phyloP scores from a whole-genome alignment of 2,888 invertebrate species.

The Iselma pallidipennis region DNA sequence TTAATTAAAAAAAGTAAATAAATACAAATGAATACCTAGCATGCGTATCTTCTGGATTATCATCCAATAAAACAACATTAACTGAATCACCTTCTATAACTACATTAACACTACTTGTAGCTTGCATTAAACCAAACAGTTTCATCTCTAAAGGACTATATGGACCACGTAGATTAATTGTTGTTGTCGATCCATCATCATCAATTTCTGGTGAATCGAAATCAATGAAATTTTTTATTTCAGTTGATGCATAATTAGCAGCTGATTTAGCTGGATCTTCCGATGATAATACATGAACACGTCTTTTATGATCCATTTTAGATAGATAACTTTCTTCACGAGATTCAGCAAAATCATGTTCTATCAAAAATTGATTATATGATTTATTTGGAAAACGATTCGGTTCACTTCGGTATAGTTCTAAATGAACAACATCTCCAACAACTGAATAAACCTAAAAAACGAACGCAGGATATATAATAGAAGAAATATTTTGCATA shows the following conservation, averaged over 20 bases:
- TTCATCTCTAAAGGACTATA: constrained; percentile 78
- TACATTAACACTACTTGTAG: constrained; percentile 63
- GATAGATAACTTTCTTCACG: constrained; percentile 80
- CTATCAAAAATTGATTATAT: constrained; percentile 66
- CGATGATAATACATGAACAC: constrained; percentile 31
- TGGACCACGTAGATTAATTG: constrained; percentile 71
- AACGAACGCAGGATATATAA: too few species aligned
- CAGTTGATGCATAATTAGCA: neutral
- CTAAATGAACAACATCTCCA: constrained; percentile 70
- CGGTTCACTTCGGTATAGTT: constrained; percentile 59
- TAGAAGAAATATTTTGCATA: constrained; percentile 16
- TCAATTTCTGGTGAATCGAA: constrained; percentile 47
- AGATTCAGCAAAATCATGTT: constrained; percentile 65
- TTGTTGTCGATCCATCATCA: constrained; percentile 30
- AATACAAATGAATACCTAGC: constrained; percentile 62
- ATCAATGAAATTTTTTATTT: constrained; percentile 39
- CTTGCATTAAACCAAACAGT: constrained; percentile 66
- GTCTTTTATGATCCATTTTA: constrained; percentile 52
- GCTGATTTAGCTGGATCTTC: constrained; percentile 38
- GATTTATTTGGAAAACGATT: constrained; percentile 32
- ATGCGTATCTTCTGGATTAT: constrained; percentile 73
- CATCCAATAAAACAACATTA: constrained; percentile 82
- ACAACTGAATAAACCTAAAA: constrained; percentile 78
- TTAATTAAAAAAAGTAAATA: too few species aligned
- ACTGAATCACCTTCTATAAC: constrained; percentile 78